Evolutionary conservation across 2,888 invertebrate species (phyloP), one percentile per base, ranked within the genome.

Genomic region (Archips crataeganus): DNA sequence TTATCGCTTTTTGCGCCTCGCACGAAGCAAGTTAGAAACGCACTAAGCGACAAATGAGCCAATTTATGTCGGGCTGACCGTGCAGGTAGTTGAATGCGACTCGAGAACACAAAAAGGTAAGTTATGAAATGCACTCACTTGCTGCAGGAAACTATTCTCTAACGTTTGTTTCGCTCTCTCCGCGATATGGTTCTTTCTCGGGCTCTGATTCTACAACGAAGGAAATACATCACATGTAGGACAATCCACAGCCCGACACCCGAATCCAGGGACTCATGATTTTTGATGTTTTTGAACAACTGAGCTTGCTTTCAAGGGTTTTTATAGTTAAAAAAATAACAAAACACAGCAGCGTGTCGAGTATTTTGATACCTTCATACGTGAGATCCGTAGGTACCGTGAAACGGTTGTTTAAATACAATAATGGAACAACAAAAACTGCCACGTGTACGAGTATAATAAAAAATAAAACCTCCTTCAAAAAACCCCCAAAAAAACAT

Each of bases 151-250:
- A 90, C 87, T 93, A 90, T 90, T 93, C 81, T 94, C 94, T 93
- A 94, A 90, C 73, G 92, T 89, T 88, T 94, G 94, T 93, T 94
- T 94, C 85, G 94, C 94, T 87, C 94, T 91, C 92, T 94, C 94
- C 84, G 92, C 93, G 82, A 94, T 93, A 91, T 92, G 93, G 89
- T 91, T 93, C 88, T 92, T 92, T 91, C 94, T 90, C 83, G 94
- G 93, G 88, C 92, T 93, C 89, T 93, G 93, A 90, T 84, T 93
- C 93, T 94, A 93, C 88, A 92, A 93, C 81, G 90, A 90, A 84
- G 92, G 87, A 73, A 73, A 92, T 84, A 85, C 87, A 85, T 89
- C 79, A 87, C 78, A 89, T 91, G 85, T 88, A 90, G 87, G 86
- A 85, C 75, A 83, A 76, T 81, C 78, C 77, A 75, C 76, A 70